Percentiles rank a stretch among this genome's conserved stretches.
Conservation (phyloP, 1,140 invertebrate genomes). For the Leptinotarsa lineolata region DNA sequence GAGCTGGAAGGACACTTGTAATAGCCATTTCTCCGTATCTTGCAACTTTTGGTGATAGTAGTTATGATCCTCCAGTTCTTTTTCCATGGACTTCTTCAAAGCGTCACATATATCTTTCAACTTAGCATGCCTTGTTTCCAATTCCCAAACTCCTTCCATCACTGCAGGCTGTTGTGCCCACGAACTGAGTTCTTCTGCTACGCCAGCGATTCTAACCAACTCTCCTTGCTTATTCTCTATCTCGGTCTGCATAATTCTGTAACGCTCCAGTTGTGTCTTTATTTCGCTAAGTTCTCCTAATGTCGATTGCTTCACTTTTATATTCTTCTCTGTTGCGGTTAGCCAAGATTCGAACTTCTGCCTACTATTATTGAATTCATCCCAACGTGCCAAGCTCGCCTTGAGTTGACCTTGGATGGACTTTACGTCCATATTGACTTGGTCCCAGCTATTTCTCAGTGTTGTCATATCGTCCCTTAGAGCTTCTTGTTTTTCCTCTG, state of each 20-base stretch:
- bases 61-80: slow-evolving; percentile 83
- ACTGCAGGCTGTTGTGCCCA: slow-evolving; percentile 70
- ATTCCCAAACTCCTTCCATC: slow-evolving; percentile 65
- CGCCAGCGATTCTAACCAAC: slow-evolving; percentile 70
- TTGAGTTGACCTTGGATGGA: slow-evolving; percentile 78
- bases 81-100: slow-evolving; percentile 68
- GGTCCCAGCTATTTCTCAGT: slow-evolving; percentile 80
- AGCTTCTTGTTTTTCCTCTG: slow-evolving; percentile 77
- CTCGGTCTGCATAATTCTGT: slow-evolving; percentile 76
- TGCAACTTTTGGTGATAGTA: slow-evolving; percentile 87
- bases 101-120: slow-evolving; percentile 64
- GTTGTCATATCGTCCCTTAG: slow-evolving; percentile 74
- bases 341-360: slow-evolving; percentile 74
- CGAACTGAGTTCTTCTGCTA: slow-evolving; percentile 72
- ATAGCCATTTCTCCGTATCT: slow-evolving; percentile 93
- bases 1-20: slow-evolving; percentile 92
- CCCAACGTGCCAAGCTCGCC: slow-evolving; percentile 76
- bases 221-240: slow-evolving; percentile 74
- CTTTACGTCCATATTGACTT: slow-evolving; percentile 79
- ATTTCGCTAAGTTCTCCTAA: slow-evolving; percentile 87
- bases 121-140: slow-evolving; percentile 70
- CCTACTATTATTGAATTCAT: slow-evolving; percentile 76
- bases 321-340: slow-evolving; percentile 64
- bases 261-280: slow-evolving; percentile 86
- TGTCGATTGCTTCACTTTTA: slow-evolving; percentile 68